These are phyloP conservation scores for Lophotis ruficrista DNA, from an alignment of 2,113 vertebrate genomes.

Conservation along the genomic window DNA sequence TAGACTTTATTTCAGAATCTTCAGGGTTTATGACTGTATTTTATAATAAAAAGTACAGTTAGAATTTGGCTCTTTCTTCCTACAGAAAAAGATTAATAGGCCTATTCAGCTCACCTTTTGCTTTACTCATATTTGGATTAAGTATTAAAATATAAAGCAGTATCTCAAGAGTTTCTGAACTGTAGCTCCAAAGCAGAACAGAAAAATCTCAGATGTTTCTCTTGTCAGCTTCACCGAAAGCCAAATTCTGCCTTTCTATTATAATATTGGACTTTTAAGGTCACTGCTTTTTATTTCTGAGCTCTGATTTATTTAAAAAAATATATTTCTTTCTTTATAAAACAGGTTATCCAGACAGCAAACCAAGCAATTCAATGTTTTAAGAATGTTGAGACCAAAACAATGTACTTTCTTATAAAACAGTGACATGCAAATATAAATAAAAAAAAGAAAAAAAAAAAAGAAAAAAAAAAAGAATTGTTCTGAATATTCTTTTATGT, in stretches of 20 bases:
- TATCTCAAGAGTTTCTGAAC: not conserved
- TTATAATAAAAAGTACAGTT: conserved; percentile 25
- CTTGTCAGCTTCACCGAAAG: not conserved
- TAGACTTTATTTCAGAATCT: conserved; percentile 36
- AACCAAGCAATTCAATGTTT: not conserved
- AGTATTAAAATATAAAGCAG: not conserved
- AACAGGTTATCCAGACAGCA: not conserved
- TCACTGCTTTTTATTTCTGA: not conserved
- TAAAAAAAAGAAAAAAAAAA: rapidly evolving
- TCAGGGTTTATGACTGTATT: not conserved
- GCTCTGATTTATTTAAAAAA: not conserved
- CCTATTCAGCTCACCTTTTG: not conserved
- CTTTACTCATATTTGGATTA: conserved; percentile 15
- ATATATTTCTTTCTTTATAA: not conserved
- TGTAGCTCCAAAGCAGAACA: not conserved
- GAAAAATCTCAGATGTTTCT: not conserved
- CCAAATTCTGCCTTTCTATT: not conserved
- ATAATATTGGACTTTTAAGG: not conserved
- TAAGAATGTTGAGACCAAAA: not conserved
- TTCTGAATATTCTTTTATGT: not conserved
- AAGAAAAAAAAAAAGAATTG: rapidly evolving
- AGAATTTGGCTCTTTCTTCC: conserved; percentile 32
- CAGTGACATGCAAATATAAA: not conserved
- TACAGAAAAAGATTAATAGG: not conserved
- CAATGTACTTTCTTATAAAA: not conserved